These are phyloP conservation scores for Dromiciops gliroides DNA, from an alignment of 2,113 vertebrate genomes.

Conservation along the genomic window DNA sequence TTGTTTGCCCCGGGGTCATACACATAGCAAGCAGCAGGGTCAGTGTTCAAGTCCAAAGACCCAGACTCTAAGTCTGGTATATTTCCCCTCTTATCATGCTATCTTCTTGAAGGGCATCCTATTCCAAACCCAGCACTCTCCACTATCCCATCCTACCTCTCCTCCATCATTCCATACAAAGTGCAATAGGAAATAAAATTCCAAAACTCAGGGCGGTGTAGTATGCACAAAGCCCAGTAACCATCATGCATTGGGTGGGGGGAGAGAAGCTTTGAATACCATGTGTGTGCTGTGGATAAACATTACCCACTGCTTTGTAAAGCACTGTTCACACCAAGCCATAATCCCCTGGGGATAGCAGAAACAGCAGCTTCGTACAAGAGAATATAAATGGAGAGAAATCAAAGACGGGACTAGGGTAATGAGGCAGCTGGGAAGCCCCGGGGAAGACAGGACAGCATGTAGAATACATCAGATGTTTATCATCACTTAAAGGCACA, in stretches of 20 bases:
- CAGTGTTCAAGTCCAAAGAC: neutral
- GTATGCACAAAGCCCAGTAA: neutral
- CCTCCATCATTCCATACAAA: neutral
- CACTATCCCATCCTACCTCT: neutral
- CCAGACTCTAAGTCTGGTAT: neutral
- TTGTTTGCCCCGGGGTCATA: neutral
- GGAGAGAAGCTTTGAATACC: neutral
- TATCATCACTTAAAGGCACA: slow-evolving; percentile 16
- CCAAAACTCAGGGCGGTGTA: neutral
- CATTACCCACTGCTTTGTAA: neutral
- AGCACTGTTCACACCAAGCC: neutral
- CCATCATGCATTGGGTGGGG: neutral
- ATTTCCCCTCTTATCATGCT: neutral
- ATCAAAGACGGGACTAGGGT: slow-evolving; percentile 6
- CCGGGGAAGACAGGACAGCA: neutral
- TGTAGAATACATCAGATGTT: neutral
- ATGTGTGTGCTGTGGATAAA: neutral
- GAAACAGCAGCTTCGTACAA: slow-evolving; percentile 15
- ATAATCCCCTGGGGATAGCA: neutral
- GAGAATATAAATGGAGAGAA: neutral
- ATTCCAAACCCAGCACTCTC: neutral
- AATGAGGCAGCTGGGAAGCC: slow-evolving; percentile 20
- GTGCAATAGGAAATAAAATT: neutral
- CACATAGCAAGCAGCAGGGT: neutral
- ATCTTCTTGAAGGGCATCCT: neutral